Evolutionary conservation across 2,888 invertebrate genomes (phyloP).

Genomic region (Venustoraphidia nigricollis): DNA sequence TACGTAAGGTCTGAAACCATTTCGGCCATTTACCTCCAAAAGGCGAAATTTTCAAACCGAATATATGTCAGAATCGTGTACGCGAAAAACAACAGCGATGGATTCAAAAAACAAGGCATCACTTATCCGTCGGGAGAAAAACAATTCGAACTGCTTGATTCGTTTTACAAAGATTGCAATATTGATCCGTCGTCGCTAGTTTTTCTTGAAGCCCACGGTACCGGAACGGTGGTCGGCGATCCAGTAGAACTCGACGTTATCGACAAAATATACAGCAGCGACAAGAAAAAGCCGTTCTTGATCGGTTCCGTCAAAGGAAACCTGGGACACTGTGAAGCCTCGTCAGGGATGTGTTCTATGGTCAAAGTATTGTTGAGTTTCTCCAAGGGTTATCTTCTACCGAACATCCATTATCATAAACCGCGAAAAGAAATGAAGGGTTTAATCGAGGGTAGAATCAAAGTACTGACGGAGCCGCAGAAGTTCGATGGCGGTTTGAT

Average conservation of each 20-base stretch:
- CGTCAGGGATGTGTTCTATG: constrained; percentile 67
- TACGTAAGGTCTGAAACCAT: constrained; percentile 75
- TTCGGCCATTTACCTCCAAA: constrained; percentile 55
- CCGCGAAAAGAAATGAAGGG: constrained; percentile 37
- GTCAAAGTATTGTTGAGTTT: constrained; percentile 60
- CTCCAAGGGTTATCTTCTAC: constrained; percentile 64
- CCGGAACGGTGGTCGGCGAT: constrained; percentile 74
- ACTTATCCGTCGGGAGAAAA: constrained; percentile 29
- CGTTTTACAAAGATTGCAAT: constrained; percentile 52
- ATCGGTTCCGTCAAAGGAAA: constrained; percentile 92
- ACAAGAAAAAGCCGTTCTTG: constrained; percentile 54
- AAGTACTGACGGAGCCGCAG: constrained; percentile 58
- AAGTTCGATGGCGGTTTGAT: constrained; percentile 59
- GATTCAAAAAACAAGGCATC: constrained; percentile 25
- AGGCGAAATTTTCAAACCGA: constrained; percentile 32
- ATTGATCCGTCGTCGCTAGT: constrained; percentile 52
- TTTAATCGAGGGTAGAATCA: constrained; percentile 41
- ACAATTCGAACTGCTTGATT: constrained; percentile 42
- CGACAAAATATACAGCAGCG: constrained; percentile 59
- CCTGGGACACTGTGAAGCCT: constrained; percentile 83
- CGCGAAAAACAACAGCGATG: constrained; percentile 24
- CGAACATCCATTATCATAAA: constrained; percentile 64
- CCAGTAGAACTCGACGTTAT: constrained; percentile 81
- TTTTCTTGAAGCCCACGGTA: constrained; percentile 80
- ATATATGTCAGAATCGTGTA: constrained; percentile 27